Conservation (phyloP, 1,140 invertebrate genomes). For the Cardiocondyla obscurior region DNA sequence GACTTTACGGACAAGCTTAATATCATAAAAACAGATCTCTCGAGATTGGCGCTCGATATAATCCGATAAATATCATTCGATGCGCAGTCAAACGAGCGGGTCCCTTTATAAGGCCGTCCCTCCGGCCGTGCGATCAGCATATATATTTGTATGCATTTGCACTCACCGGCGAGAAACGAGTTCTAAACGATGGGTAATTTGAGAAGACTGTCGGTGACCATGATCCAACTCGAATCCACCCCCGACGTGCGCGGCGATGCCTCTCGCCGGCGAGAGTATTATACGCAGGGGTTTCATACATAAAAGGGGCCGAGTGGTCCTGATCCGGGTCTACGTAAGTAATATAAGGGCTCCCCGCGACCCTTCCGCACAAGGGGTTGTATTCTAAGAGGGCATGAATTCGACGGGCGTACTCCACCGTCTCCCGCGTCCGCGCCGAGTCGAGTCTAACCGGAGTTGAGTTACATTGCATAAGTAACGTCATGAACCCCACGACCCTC, state of each 20-base stretch:
- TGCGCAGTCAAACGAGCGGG: slow-evolving; percentile 61
- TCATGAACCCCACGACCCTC: slow-evolving; percentile 71
- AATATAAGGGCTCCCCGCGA: slow-evolving; percentile 79
- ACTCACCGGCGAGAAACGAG: slow-evolving; percentile 78
- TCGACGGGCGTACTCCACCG: slow-evolving; percentile 67
- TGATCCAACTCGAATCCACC: slow-evolving; percentile 62
- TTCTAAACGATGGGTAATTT: slow-evolving; percentile 83
- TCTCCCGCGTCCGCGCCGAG: not conserved
- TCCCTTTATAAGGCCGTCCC: not conserved
- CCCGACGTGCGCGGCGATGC: slow-evolving; percentile 56
- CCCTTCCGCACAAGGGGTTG: slow-evolving; percentile 79
- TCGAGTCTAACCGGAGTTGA: slow-evolving; percentile 48
- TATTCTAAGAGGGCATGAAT: slow-evolving; percentile 80
- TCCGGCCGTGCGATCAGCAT: slow-evolving; percentile 62
- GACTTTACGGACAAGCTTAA: slow-evolving; percentile 50
- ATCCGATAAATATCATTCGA: slow-evolving; percentile 70
- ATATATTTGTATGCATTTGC: slow-evolving; percentile 77
- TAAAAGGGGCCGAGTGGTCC: slow-evolving; percentile 75
- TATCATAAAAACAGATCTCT: slow-evolving; percentile 16
- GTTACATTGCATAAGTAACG: slow-evolving; percentile 81
- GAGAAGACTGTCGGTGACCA: slow-evolving; percentile 64
- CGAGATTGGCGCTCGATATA: slow-evolving; percentile 65
- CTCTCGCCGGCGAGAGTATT: slow-evolving; percentile 66
- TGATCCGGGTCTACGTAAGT: slow-evolving; percentile 75
- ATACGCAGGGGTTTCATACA: slow-evolving; percentile 70